Evolutionary conservation across 37 sponge, comb jelly and placozoan species (phyloP).

Genomic region (Spongia lamella): DNA sequence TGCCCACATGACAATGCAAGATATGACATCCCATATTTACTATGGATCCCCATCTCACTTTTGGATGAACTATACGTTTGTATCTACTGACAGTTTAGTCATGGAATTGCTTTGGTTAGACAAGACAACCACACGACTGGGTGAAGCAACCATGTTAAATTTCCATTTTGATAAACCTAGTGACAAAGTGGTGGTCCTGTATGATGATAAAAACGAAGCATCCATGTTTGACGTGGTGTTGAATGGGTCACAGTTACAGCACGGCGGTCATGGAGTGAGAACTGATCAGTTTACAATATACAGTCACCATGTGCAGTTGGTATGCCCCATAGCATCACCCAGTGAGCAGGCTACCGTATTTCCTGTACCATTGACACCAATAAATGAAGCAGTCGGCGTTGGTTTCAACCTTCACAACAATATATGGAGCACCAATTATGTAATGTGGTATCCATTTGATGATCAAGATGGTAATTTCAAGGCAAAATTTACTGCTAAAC

Average conservation of each 20-base stretch:
- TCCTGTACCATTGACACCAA: conserved; percentile 28
- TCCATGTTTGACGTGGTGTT: conserved; percentile 17
- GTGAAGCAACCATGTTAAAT: conserved; percentile 67
- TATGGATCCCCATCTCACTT: conserved; percentile 54
- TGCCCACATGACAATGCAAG: conserved; percentile 14
- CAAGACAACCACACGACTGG: conserved; percentile 61
- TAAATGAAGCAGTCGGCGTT: conserved; percentile 20
- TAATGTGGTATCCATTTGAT: conserved; percentile 65
- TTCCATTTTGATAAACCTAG: conserved; percentile 33
- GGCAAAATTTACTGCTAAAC: conserved; percentile 23
- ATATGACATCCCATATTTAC: conserved; percentile 19
- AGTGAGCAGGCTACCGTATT: conserved; percentile 5
- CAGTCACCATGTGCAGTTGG: too few species aligned
- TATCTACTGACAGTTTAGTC: background rate
- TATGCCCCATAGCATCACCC: conserved; percentile 24
- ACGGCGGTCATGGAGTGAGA: background rate
- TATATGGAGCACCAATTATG: conserved; percentile 76
- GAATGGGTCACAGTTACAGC: conserved; percentile 66
- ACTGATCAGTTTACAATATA: background rate
- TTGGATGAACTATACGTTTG: conserved; percentile 10
- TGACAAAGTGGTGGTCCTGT: too few species aligned
- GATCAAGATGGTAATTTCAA: conserved; percentile 53
- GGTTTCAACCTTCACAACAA: conserved; percentile 77
- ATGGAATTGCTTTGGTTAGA: conserved; percentile 25
- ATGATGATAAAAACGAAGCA: too few species aligned